Percentiles rank a stretch among this genome's conserved stretches.
Conservation (phyloP, 2,113 vertebrate species). For the Tinamus guttatus region DNA sequence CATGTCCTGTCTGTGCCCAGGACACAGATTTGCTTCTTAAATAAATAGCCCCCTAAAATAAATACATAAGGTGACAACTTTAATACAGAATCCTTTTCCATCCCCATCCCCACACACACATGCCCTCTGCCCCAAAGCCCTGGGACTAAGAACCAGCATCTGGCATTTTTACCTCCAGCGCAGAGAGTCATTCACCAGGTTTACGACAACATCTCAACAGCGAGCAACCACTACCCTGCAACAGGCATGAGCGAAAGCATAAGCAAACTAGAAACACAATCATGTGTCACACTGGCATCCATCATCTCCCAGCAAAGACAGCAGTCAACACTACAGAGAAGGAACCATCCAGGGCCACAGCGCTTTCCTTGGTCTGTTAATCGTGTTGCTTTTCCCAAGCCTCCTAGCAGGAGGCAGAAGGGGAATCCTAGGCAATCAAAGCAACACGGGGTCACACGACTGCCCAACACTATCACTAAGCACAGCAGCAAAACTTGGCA, state of each 20-base stretch:
- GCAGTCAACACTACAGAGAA: not conserved
- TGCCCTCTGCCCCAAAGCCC: not conserved
- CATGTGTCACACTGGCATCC: not conserved
- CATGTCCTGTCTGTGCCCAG: not conserved
- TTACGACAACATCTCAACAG: not conserved
- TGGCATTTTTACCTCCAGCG: not conserved
- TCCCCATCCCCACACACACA: too few relatives aligned
- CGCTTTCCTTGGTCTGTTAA: not conserved
- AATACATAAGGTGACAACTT: not conserved
- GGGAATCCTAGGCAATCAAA: not conserved
- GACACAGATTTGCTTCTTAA: not conserved
- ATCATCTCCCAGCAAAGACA: not conserved
- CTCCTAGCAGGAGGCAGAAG: not conserved
- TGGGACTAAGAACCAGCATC: not conserved
- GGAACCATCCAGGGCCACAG: not conserved
- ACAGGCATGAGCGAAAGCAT: not conserved
- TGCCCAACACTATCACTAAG: not conserved
- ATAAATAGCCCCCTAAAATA: not conserved
- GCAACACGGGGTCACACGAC: not conserved
- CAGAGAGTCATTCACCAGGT: not conserved
- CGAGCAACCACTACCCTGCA: not conserved
- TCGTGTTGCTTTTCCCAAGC: not conserved
- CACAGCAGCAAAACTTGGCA: slow-evolving; percentile 40
- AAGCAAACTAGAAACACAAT: not conserved
- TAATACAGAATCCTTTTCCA: not conserved